Evolutionary conservation across 2,888 invertebrate genomes (phyloP).

Genomic region (Tachystola acroxantha): DNA sequence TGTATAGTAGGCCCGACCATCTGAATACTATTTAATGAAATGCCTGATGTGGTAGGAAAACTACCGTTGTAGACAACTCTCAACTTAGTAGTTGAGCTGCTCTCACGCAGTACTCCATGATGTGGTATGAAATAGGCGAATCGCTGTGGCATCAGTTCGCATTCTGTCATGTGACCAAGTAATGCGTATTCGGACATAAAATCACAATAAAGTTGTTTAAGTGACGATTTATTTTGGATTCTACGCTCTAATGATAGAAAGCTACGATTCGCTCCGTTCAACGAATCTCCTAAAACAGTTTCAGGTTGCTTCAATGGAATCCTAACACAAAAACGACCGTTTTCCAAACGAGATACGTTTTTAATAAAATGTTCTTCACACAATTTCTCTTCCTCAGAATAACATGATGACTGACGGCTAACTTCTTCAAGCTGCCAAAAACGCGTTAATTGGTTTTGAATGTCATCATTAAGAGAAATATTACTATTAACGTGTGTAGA

Average conservation of each 20-base stretch:
- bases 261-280: slow-evolving; percentile 6
- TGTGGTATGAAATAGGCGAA: slow-evolving; percentile 10
- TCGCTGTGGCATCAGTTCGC: not conserved
- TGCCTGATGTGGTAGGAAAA: slow-evolving; percentile 4
- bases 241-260: slow-evolving; percentile 5
- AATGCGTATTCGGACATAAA: too few species aligned
- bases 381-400: slow-evolving; percentile 17
- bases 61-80: slow-evolving; percentile 16
- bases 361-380: slow-evolving; percentile 16
- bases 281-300: slow-evolving; percentile 16
- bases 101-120: slow-evolving; percentile 14
- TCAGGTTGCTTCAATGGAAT: slow-evolving; percentile 11
- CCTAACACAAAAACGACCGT: slow-evolving; percentile 16
- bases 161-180: too few species aligned
- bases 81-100: slow-evolving; percentile 14
- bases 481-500: too few species aligned
- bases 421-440: slow-evolving; percentile 21
- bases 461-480: too few species aligned
- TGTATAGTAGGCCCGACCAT: slow-evolving; percentile 9
- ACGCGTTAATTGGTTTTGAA: slow-evolving; percentile 8
- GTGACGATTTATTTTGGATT: too few species aligned
- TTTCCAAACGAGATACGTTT: slow-evolving; percentile 13
- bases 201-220: too few species aligned
- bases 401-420: slow-evolving; percentile 2
- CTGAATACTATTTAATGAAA: slow-evolving; percentile 12